phyloP scores from a whole-genome alignment of 2,797 vertebrate species.

The Diplodus puntazzo region DNA sequence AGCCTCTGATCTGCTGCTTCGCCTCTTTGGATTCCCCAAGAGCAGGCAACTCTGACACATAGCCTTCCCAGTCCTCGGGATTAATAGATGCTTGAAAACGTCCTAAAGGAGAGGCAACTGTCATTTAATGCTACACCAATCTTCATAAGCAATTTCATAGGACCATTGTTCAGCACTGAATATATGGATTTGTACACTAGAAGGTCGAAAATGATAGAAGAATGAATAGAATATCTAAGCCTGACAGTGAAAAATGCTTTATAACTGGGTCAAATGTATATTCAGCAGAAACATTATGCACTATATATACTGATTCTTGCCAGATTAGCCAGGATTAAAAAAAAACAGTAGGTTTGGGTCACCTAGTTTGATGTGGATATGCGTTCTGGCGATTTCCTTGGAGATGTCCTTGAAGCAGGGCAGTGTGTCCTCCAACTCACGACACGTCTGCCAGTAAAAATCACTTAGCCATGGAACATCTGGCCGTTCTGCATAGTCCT shows the following conservation, averaged over 20 bases:
- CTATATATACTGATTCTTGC: conserved; percentile 13
- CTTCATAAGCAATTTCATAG: neutral
- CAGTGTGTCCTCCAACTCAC: conserved; percentile 85
- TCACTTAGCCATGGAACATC: conserved; percentile 83
- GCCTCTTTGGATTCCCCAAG: conserved; percentile 14
- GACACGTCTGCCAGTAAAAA: conserved; percentile 83
- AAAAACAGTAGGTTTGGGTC: conserved; percentile 14
- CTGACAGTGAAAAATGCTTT: conserved; percentile 13
- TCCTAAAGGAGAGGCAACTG: conserved; percentile 60
- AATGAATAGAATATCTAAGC: conserved; percentile 7
- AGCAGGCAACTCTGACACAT: conserved; percentile 50
- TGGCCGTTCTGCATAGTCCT: conserved; percentile 81
- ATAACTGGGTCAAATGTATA: neutral
- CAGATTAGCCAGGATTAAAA: conserved; percentile 7
- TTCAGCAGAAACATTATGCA: neutral
- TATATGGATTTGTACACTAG: neutral
- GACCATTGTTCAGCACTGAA: neutral
- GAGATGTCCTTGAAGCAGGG: conserved; percentile 86
- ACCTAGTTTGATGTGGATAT: conserved; percentile 68
- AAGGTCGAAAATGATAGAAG: neutral
- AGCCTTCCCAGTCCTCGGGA: conserved; percentile 73
- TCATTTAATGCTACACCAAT: conserved; percentile 13
- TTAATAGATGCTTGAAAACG: conserved; percentile 83
- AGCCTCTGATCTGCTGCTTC: conserved; percentile 43
- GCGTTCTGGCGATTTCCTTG: conserved; percentile 70